These are phyloP conservation scores for Zaprionus africanus DNA, from an alignment of 1,140 invertebrate species.

Conservation along the genomic window DNA sequence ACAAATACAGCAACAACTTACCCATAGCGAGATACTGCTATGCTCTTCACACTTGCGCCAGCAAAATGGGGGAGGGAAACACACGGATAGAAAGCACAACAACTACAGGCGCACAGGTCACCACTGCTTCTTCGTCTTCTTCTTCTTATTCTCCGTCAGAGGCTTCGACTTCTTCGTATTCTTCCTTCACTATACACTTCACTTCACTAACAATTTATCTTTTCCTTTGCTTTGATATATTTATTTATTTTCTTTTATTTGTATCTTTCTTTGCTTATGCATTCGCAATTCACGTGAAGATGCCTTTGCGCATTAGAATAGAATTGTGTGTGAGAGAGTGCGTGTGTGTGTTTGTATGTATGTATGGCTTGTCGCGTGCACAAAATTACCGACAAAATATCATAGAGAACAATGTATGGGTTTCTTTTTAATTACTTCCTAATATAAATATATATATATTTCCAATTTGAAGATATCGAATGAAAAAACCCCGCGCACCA, in stretches of 20 bases:
- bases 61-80: conserved; percentile 75
- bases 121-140: conserved; percentile 53
- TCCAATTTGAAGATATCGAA: conserved; percentile 62
- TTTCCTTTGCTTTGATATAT: conserved; percentile 69
- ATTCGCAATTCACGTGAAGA: conserved; percentile 73
- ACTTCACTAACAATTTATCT: conserved; percentile 73
- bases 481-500: conserved; percentile 68
- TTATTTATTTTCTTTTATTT: conserved; percentile 67
- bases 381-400: conserved; percentile 55
- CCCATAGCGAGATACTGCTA: conserved; percentile 75
- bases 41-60: conserved; percentile 75
- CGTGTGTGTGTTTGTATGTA: conserved; percentile 27
- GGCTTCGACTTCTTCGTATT: conserved; percentile 64
- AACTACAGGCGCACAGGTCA: conserved; percentile 78
- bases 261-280: conserved; percentile 69
- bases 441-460: conserved; percentile 36
- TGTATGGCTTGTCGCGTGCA: conserved; percentile 37
- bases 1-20: conserved; percentile 69
- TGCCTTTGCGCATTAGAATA: conserved; percentile 26
- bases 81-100: conserved; percentile 71
- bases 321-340: conserved; percentile 32
- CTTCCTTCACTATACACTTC: conserved; percentile 25
- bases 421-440: conserved; percentile 18
- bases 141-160: conserved; percentile 46
- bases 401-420: conserved; percentile 52